Percentiles rank a stretch among this genome's conserved stretches.
Conservation (phyloP, 1,140 invertebrate species). For the Hyles euphorbiae region DNA sequence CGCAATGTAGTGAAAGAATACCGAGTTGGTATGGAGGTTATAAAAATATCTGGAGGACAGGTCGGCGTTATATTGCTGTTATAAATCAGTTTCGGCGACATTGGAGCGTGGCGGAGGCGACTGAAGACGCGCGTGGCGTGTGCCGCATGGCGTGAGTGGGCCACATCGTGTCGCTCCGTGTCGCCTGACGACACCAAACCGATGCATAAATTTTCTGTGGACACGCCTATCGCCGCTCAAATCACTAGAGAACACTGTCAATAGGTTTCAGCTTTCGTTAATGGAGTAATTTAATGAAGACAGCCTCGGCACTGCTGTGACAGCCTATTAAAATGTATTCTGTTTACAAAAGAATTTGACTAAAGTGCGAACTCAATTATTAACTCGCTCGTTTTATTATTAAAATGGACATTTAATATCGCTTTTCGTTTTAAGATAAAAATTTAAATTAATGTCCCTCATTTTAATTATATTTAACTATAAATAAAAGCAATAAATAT, state of each 20-base stretch:
- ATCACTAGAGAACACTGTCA: slow-evolving; percentile 1
- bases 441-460: no score
- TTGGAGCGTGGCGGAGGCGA: slow-evolving; percentile 20
- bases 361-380: no score
- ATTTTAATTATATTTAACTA: no score
- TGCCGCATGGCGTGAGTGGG: slow-evolving; percentile 10
- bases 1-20: slow-evolving; percentile 30
- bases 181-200: slow-evolving; percentile 16
- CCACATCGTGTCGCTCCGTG: slow-evolving; percentile 10
- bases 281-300: neutral
- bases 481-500: no score
- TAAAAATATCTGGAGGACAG: slow-evolving; percentile 52
- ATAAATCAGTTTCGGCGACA: slow-evolving; percentile 46
- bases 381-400: no score
- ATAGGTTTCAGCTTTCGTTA: slow-evolving; percentile 2
- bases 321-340: no score
- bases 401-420: no score
- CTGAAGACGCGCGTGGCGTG: slow-evolving; percentile 18
- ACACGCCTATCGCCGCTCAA: slow-evolving; percentile 8
- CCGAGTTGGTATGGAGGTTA: slow-evolving; percentile 42
- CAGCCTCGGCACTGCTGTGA: no score
- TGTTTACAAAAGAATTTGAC: no score
- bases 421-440: no score
- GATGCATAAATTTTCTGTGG: slow-evolving; percentile 24
- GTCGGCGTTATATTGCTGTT: slow-evolving; percentile 48